These are phyloP conservation scores for Porites lutea DNA, from an alignment of 64 coral and sea anemone species.

Conservation along the genomic window DNA sequence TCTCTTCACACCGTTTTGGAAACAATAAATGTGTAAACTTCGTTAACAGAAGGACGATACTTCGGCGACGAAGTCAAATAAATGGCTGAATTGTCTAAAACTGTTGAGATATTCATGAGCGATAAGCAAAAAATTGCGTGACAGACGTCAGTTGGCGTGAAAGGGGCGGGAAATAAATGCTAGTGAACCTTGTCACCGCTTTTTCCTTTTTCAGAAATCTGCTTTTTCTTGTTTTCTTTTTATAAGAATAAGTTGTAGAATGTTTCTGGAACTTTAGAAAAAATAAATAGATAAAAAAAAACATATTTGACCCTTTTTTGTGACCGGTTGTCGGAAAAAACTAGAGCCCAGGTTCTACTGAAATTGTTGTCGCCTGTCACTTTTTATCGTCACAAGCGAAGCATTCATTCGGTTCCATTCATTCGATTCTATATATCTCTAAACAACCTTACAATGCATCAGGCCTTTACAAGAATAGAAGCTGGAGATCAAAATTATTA, in stretches of 20 bases:
- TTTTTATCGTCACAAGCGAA: background rate
- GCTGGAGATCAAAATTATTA: conserved; percentile 45
- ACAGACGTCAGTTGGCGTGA: too few species aligned
- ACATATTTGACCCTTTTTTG: too few species aligned
- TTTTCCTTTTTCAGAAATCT: too few species aligned
- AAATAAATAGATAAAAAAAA: background rate
- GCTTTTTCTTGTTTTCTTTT: too few species aligned
- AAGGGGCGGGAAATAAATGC: too few species aligned
- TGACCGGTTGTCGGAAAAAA: background rate
- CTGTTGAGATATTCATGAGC: too few species aligned
- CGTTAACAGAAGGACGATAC: too few species aligned
- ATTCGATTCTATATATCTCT: too few species aligned
- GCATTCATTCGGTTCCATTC: background rate
- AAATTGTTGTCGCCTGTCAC: background rate
- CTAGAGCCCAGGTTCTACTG: background rate
- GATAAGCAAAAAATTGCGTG: too few species aligned
- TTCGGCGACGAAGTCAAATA: background rate
- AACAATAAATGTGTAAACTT: too few species aligned
- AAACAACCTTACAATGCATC: background rate
- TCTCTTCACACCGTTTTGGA: background rate
- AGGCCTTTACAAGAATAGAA: conserved; percentile 54
- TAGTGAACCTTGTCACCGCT: too few species aligned
- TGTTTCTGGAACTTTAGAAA: background rate
- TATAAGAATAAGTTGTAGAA: too few species aligned
- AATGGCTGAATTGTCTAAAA: background rate